These are phyloP conservation scores for Pharmacophagus antenor DNA, from an alignment of 2,888 invertebrate species.

Conservation along the genomic window DNA sequence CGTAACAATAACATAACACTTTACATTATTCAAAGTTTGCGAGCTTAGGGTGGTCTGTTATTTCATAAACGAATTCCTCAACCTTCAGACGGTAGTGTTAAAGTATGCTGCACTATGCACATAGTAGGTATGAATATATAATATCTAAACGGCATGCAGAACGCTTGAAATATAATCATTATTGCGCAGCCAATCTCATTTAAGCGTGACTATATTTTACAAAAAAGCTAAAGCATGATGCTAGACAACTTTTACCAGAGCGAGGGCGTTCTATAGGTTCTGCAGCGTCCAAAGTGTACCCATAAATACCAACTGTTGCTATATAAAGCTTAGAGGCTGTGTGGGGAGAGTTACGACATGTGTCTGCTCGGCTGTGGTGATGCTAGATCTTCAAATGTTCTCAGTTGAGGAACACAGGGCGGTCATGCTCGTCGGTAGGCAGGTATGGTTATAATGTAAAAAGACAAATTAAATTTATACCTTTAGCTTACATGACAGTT, in stretches of 20 bases:
- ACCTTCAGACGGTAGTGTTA: conserved; percentile 75
- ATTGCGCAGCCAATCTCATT: conserved; percentile 81
- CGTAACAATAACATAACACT: conserved; percentile 40
- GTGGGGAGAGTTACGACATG: conserved; percentile 70
- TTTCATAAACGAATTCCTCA: conserved; percentile 66
- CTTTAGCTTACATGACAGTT: conserved; percentile 81
- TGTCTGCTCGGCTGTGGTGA: conserved; percentile 71
- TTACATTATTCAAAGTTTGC: conserved; percentile 42
- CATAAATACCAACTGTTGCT: conserved; percentile 77
- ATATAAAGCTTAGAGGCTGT: conserved; percentile 78
- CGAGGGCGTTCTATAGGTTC: conserved; percentile 77
- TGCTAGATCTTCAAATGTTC: conserved; percentile 52
- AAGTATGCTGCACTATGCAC: conserved; percentile 77
- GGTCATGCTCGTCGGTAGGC: conserved; percentile 70
- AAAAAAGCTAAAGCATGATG: conserved; percentile 81
- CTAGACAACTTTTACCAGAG: conserved; percentile 80
- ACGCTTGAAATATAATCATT: conserved; percentile 81
- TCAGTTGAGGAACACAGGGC: conserved; percentile 58
- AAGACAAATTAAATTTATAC: conserved; percentile 78
- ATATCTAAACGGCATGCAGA: conserved; percentile 81
- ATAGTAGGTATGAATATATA: conserved; percentile 79
- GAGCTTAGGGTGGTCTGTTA: conserved; percentile 53
- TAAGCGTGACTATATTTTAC: conserved; percentile 81
- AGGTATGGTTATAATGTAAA: conserved; percentile 70
- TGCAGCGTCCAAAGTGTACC: conserved; percentile 79